These are phyloP conservation scores for Diabrotica virgifera DNA, from an alignment of 1,140 invertebrate species.

Conservation along the genomic window DNA sequence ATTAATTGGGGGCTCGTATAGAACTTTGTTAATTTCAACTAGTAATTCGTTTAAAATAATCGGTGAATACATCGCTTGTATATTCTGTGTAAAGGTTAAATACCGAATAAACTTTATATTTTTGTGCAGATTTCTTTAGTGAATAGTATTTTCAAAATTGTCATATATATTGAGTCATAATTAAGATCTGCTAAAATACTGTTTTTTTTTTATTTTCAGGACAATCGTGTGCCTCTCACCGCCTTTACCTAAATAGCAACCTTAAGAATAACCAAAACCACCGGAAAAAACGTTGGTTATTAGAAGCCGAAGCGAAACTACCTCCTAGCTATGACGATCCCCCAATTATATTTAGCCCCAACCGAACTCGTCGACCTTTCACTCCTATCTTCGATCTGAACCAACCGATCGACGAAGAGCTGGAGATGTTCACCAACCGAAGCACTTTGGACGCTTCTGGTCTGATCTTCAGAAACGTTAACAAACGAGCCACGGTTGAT, in stretches of 20 bases:
- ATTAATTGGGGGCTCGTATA: too few species aligned
- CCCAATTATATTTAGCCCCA: conserved; percentile 25
- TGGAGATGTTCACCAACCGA: conserved; percentile 37
- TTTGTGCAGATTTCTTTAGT: too few species aligned
- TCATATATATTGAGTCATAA: too few species aligned
- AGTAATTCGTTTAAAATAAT: too few species aligned
- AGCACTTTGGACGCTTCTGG: conserved; percentile 40
- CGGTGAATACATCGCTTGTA: too few species aligned
- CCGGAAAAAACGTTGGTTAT: conserved; percentile 45
- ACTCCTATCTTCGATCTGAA: conserved; percentile 37
- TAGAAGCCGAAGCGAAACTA: conserved; percentile 47
- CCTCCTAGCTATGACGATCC: conserved; percentile 33
- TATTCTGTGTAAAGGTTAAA: too few species aligned
- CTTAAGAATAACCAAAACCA: conserved; percentile 32
- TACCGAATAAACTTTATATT: too few species aligned
- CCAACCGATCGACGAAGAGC: conserved; percentile 42
- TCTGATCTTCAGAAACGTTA: conserved; percentile 58
- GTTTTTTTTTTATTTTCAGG: conserved; percentile 9
- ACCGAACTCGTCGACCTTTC: conserved; percentile 30
- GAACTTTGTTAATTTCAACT: too few species aligned
- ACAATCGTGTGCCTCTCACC: conserved; percentile 55
- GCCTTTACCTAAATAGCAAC: conserved; percentile 53
- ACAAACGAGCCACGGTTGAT: conserved; percentile 73
- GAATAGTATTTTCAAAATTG: too few species aligned
- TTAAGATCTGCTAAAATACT: too few species aligned